Base-by-base conservation (phyloP, 2,113 vertebrate species). In the Macroglossus sobrinus region DNA sequence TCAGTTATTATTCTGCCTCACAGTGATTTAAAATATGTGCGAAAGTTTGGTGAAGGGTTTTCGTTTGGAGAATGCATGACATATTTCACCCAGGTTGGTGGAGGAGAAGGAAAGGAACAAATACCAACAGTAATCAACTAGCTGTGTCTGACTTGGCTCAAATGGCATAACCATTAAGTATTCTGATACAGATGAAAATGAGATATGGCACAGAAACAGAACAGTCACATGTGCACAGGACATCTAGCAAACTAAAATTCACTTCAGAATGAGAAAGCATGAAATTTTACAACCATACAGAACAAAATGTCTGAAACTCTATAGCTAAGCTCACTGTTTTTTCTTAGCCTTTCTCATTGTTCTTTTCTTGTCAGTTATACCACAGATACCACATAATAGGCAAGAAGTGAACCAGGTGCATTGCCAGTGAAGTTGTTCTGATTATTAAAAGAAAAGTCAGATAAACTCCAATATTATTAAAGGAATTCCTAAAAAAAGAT, bases 351-450 rank as follows among this genome's bases (percentile, higher is more conserved):
- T 96, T 97, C 64, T 91, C 75, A 50, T 91, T 94, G 72, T 69
- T 94, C 87, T 97, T 71, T 95, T 90, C 93, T 89, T 96, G 91
- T 95, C 93, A 96, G 96, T 96, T 95, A 95, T 30, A 93, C 95
- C 95, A 94, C 93, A 97, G 55, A 96, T 93, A 96, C 93, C 96
- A 97, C 96, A 96, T 88, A 95, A 94, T 61, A 96, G 28, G 84
- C 79, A 91, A 47, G 45, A 96, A 97, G 68, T 72, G 68, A 96
- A 87, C 35, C 80, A 96, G 71, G 75, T 94, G 28, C 92, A 84
- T 81, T 64, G 69, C 53, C 69, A 95, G 63, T 24, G 43, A 94
- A 95, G 59, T 21, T 81, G n/a, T 92, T 84, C 64, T 87, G 74
- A 93, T 90, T 90, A 87, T 91, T 96, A 95, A 81, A 95, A 95